Conservation (phyloP, 2,113 vertebrate species). For the Nibea coibor region DNA sequence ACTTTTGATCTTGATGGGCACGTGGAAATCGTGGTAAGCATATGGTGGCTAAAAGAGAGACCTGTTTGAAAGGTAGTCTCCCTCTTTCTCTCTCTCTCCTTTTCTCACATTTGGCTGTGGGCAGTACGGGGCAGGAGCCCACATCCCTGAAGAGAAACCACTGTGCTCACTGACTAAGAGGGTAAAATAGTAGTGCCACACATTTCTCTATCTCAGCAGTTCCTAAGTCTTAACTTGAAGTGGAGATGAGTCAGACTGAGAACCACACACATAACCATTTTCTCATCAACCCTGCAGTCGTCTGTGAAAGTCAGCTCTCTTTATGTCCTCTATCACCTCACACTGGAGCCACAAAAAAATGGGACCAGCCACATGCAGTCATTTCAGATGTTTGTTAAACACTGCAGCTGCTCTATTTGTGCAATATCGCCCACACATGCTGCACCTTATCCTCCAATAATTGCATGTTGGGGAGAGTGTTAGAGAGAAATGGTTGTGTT, state of each 20-base stretch:
- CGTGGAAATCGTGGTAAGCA: constrained; percentile 40
- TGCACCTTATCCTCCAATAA: constrained; percentile 70
- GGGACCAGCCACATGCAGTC: constrained; percentile 55
- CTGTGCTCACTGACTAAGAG: constrained; percentile 58
- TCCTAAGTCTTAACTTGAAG: constrained; percentile 62
- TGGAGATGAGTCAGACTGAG: constrained; percentile 73
- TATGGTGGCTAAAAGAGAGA: constrained; percentile 45
- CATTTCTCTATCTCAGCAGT: constrained; percentile 67
- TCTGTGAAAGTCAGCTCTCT: constrained; percentile 56
- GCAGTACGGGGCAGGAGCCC: constrained; percentile 36
- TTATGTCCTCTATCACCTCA: constrained; percentile 54
- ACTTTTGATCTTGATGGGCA: constrained; percentile 48
- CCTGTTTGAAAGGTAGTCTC: constrained; percentile 30
- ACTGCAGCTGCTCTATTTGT: constrained; percentile 70
- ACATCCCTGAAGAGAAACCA: constrained; percentile 59
- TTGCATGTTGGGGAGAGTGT: constrained; percentile 66
- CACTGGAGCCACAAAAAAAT: constrained; percentile 48
- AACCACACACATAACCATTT: constrained; percentile 68
- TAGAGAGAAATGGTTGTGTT: constrained; percentile 59
- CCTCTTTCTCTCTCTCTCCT: constrained; percentile 5
- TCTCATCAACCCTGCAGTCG: constrained; percentile 66
- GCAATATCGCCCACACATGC: constrained; percentile 75
- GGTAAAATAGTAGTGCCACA: constrained; percentile 59
- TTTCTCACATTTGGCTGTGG: constrained; percentile 35
- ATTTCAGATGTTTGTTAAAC: constrained; percentile 69